Base-by-base conservation (phyloP, 2,888 invertebrate species). In the Cordilura impudica region DNA sequence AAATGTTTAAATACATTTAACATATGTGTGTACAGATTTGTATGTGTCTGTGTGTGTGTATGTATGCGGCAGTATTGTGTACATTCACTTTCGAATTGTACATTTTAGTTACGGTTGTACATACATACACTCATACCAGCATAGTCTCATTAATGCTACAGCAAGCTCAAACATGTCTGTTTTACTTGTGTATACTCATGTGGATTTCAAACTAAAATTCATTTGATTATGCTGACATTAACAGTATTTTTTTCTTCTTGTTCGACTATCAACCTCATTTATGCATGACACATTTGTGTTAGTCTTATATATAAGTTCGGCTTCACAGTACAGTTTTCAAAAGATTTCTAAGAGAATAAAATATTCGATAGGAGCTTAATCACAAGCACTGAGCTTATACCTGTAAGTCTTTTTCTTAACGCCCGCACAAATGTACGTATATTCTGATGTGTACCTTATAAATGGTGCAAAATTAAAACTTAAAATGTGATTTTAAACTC, bases 1-100 rank as follows among this genome's bases (percentile, higher is more conserved):
- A 71, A 77, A 61, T 61, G 54, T 61, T 70, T 29, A 70, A 76
- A 65, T 61, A 45, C 66, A 72, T 66, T 71, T 43, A 67, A 61
- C 66, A 77, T 72, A 60, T 61, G 54, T 60, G 71, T 66, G 29
- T 21, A 61, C 66, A 77, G 66, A 60, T 61, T 47, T 60, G 71
- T 66, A 39, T 21, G 61, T 21, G 19, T 49, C 5, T 14, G 16
- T 54, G n/a, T 12, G 29, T 14, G 35, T 35, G 18, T 8, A 49
- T 58, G 35, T 23, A 16, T 10, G 23, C 26, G 16, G 1, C n/a
- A n/a, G n/a, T n/a, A n/a, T n/a, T n/a, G n/a, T n/a, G n/a, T n/a
- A 21, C n/a, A 1, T 5, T 31, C 7, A 26, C 21, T 18, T 51
- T 12, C 19, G 10, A 12, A 51, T n/a, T 21, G 21, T 23, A 35